These are phyloP conservation scores for Paramormyrops kingsleyae DNA, from an alignment of 2,113 vertebrate genomes.

Conservation along the genomic window DNA sequence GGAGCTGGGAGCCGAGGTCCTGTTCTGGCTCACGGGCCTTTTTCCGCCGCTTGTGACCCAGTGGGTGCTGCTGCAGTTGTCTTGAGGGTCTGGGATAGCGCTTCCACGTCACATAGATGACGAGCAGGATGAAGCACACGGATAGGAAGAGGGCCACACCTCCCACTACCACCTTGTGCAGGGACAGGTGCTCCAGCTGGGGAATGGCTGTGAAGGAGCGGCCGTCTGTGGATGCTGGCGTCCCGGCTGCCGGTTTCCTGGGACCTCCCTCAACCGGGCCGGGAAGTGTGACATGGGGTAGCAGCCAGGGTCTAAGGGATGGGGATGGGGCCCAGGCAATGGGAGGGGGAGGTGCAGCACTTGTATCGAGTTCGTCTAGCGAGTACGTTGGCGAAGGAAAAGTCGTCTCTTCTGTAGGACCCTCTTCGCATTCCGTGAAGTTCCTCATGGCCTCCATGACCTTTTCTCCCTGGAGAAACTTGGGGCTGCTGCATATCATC, in stretches of 20 bases:
- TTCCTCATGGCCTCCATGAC: conserved; percentile 86
- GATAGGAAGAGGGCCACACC: conserved; percentile 93
- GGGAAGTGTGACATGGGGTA: conserved; percentile 74
- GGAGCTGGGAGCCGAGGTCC: conserved; percentile 93
- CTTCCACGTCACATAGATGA: conserved; percentile 93
- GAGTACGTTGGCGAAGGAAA: conserved; percentile 53
- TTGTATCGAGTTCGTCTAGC: background rate
- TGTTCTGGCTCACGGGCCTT: conserved; percentile 91
- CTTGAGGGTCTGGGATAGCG: conserved; percentile 88
- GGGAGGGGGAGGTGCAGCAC: conserved; percentile 42
- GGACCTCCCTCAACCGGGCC: conserved; percentile 60
- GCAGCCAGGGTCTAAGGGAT: conserved; percentile 64
- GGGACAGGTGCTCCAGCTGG: conserved; percentile 86
- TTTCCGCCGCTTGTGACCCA: conserved; percentile 87
- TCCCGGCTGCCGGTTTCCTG: conserved; percentile 41
- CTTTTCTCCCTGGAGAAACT: conserved; percentile 89
- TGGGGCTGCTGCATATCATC: conserved; percentile 97
- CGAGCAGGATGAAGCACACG: conserved; percentile 83
- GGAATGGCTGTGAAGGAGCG: conserved; percentile 61
- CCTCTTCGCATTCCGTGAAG: conserved; percentile 81
- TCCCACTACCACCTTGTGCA: conserved; percentile 95
- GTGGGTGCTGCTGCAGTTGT: conserved; percentile 82
- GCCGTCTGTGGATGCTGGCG: conserved; percentile 53
- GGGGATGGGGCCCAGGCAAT: conserved; percentile 53
- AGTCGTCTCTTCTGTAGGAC: conserved; percentile 49